A percentile compares a stretch with the other conserved stretches of the same genome.
Conservation (phyloP, 2,113 vertebrate genomes). For the Saimiri boliviensis region DNA sequence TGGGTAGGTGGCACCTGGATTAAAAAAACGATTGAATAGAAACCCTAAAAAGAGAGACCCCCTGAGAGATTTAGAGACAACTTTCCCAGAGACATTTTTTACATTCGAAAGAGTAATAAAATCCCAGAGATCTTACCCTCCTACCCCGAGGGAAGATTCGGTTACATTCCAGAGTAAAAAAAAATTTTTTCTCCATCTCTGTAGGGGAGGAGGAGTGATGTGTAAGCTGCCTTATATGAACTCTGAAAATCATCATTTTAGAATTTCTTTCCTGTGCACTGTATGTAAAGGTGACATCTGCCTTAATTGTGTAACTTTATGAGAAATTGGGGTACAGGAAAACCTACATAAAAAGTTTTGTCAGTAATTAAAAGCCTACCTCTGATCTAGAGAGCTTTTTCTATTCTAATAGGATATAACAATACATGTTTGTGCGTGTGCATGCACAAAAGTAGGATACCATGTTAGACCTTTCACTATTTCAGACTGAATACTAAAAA, state of each 20-base stretch:
- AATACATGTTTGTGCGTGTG: neutral
- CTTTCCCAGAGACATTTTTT: neutral
- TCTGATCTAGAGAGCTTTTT: neutral
- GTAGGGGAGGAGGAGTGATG: neutral
- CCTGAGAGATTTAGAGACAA: neutral
- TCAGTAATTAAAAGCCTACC: neutral
- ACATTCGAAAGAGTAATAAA: neutral
- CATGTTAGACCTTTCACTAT: neutral
- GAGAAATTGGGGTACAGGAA: neutral
- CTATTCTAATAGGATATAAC: too few species aligned
- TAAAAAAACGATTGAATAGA: neutral
- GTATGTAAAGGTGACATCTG: neutral
- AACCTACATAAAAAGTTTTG: neutral
- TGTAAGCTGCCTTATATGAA: neutral
- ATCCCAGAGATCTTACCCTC: neutral
- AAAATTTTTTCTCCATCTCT: too few species aligned
- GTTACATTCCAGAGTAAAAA: neutral
- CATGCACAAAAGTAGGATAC: neutral
- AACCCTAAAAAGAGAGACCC: neutral
- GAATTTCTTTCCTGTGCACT: neutral
- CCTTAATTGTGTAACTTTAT: neutral
- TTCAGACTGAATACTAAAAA: neutral
- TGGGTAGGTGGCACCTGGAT: neutral
- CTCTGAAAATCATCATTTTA: neutral
- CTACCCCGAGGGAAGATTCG: neutral